These are phyloP conservation scores for Azemiops feae DNA, from an alignment of 2,113 vertebrate species.

Conservation along the genomic window DNA sequence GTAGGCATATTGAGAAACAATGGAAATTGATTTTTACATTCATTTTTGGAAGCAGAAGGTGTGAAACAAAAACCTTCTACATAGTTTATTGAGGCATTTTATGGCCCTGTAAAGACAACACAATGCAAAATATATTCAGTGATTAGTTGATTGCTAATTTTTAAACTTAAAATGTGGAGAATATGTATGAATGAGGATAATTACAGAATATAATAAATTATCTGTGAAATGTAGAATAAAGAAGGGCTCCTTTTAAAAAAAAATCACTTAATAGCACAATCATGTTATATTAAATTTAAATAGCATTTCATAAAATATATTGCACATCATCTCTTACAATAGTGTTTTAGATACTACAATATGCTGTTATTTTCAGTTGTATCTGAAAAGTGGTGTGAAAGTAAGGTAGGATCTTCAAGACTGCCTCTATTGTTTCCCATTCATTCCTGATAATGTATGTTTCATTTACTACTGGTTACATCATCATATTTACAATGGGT, in stretches of 20 bases:
- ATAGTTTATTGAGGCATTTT: slow-evolving; percentile 14
- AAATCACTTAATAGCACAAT: not conserved
- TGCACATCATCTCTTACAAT: not conserved
- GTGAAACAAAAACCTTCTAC: not conserved
- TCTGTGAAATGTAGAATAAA: not conserved
- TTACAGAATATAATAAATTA: not conserved
- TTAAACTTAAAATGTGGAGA: not conserved
- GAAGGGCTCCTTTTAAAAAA: not conserved
- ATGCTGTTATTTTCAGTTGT: not conserved
- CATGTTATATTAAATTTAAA: not conserved
- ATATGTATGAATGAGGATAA: not conserved
- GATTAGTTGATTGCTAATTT: not conserved
- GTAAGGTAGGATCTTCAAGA: not conserved
- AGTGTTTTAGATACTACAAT: not conserved
- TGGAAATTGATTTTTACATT: slow-evolving; percentile 29
- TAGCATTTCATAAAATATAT: not conserved
- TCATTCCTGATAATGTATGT: not conserved
- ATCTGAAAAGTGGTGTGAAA: not conserved
- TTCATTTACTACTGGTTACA: not conserved
- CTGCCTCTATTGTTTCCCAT: not conserved
- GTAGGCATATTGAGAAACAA: slow-evolving; percentile 3
- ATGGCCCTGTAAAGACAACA: not conserved
- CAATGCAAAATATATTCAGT: not conserved
- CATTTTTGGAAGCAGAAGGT: not conserved
- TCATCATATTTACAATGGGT: not conserved